Conservation (phyloP, 1,140 invertebrate genomes). For the Polypedilum vanderplanki region DNA sequence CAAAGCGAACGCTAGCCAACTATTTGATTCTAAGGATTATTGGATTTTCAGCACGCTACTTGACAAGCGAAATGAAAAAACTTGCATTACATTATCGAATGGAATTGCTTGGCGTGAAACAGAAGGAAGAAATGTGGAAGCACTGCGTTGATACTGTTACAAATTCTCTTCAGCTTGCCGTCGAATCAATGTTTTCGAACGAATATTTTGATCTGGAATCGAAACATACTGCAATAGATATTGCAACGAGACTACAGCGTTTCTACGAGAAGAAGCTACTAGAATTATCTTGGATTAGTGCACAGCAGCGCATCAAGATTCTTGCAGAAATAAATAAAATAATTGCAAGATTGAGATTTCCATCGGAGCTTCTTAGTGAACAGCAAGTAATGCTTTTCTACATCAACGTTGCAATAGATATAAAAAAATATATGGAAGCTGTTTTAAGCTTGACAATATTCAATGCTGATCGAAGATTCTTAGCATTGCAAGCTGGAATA, state of each 20-base stretch:
- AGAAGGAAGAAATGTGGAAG: constrained; percentile 11
- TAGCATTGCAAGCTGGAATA: neutral
- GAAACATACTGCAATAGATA: neutral
- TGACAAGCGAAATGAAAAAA: neutral
- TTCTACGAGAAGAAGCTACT: neutral
- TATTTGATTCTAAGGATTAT: constrained; percentile 23
- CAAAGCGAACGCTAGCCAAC: neutral
- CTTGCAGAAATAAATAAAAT: neutral
- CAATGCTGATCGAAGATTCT: constrained; percentile 2
- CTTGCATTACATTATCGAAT: neutral
- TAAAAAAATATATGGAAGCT: neutral
- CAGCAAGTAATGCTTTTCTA: neutral
- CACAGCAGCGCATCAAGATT: neutral
- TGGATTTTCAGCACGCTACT: neutral
- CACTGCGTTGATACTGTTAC: constrained; percentile 6
- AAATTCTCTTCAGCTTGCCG: neutral
- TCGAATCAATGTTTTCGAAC: neutral
- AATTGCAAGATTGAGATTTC: neutral
- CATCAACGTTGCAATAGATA: neutral
- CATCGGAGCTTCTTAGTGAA: neutral
- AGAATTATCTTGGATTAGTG: neutral
- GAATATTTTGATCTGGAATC: neutral
- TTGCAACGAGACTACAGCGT: neutral
- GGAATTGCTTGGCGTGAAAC: constrained; percentile 21
- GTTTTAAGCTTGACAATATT: constrained; percentile 1